Base-by-base conservation (phyloP, 1,140 invertebrate genomes). In the Hyles euphorbiae region DNA sequence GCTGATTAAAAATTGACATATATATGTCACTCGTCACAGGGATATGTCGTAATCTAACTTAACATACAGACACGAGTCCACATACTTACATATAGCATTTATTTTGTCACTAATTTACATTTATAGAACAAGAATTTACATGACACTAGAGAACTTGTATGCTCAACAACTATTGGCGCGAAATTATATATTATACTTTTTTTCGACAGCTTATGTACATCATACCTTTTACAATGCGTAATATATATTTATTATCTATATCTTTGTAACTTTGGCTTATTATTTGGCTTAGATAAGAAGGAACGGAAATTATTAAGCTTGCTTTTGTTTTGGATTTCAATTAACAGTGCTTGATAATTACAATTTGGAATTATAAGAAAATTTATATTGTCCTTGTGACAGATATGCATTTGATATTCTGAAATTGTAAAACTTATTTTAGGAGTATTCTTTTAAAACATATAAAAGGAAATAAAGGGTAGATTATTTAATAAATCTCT, bases 91-190 rank as follows among this genome's bases (percentile, higher is more conserved):
- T 8, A 40, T 40, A 40, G 4, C 4, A 8, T 8, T 5, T 40
- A 40, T 40, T 40, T 40, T 40, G 22, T 40, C 36, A 40, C 36
- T 40, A 40, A 40, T 40, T 40, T 40, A 40, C 8, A 40, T 5
- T 40, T 40, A 22, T 22, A 40, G 36, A 40, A 40, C 36, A 8
- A 40, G 4, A 40, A 5, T 40, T 40, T 40, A 40, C 53, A 61
- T 75, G 74, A 83, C 76, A 83, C 78, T 81, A 63, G 60, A 73
- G 74, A 78, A 78, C 74, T 65, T 67, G 74, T 78, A 70, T 73
- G 69, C 71, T 73, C 65, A 67, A 67, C 46, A 59, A 40, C 56
- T 66, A 67, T 40, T 40, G 36, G 36, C 36, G 36, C 36, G 36
- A 40, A 40, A 40, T 40, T 8, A 40, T 63, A 22, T 22, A 22